A percentile compares a stretch with the other conserved stretches of the same genome.
phyloP scores from a whole-genome alignment of 1,140 invertebrate genomes.

The Drosophila setifemur region DNA sequence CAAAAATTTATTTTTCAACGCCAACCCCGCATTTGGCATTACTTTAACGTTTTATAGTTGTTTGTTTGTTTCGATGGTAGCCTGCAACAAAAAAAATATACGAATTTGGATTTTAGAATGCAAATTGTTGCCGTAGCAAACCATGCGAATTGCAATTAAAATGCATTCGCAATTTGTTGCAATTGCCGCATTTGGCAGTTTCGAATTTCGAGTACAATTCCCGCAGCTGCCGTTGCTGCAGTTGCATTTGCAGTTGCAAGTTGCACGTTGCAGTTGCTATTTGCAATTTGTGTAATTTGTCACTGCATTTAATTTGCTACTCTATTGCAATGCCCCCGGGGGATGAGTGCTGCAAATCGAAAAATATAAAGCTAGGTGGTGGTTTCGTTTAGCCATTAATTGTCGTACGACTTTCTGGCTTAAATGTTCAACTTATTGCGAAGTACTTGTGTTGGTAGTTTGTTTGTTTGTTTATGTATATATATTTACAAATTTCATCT shows the following conservation, averaged over 20 bases:
- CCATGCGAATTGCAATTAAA: constrained; percentile 64
- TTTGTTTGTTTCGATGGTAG: constrained; percentile 43
- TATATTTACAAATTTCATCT: not conserved
- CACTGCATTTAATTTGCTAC: constrained; percentile 64
- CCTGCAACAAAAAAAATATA: constrained; percentile 5
- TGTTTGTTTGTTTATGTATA: not conserved
- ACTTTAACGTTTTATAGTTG: constrained; percentile 42
- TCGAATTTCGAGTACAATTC: constrained; percentile 36
- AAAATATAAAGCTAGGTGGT: constrained; percentile 11
- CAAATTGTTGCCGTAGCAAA: constrained; percentile 34
- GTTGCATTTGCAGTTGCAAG: not conserved
- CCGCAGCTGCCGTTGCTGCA: too few relatives aligned
- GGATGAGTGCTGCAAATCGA: not conserved
- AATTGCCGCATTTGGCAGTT: constrained; percentile 41
- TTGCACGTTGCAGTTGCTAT: constrained; percentile 24
- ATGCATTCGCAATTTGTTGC: constrained; percentile 69
- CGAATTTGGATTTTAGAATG: constrained; percentile 53
- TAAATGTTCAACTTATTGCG: not conserved
- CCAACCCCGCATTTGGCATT: constrained; percentile 8
- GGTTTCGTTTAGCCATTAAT: constrained; percentile 12
- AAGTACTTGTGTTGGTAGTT: not conserved
- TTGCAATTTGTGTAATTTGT: constrained; percentile 70
- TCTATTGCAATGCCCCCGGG: constrained; percentile 2
- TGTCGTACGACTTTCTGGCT: constrained; percentile 24
- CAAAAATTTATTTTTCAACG: not conserved